Evolutionary conservation across 2,113 vertebrate species (phyloP).

Genomic region (Channa maculata): DNA sequence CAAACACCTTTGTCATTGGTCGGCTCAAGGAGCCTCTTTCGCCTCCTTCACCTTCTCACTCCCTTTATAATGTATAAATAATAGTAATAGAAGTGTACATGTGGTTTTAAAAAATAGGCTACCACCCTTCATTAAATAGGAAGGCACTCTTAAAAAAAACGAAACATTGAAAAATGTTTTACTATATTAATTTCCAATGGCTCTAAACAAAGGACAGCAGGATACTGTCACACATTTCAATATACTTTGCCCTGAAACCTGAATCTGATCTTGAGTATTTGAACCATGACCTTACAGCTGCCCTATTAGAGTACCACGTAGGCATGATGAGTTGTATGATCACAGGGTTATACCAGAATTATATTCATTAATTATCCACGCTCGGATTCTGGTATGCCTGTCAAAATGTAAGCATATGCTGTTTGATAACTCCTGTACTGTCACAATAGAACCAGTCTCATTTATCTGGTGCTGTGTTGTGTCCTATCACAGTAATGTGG

Average conservation of each 20-base stretch:
- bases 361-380: neutral
- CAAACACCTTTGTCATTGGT: slow-evolving; percentile 9
- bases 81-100: neutral
- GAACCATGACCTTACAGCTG: neutral
- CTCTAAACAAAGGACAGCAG: neutral
- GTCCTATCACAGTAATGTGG: neutral
- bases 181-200: neutral
- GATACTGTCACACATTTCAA: neutral
- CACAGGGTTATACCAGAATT: neutral
- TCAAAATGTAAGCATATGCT: neutral
- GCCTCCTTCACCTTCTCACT: neutral
- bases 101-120: neutral
- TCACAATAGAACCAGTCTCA: neutral
- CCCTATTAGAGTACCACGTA: neutral
- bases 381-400: neutral
- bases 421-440: neutral
- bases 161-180: neutral
- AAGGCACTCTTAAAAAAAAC: neutral
- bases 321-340: neutral
- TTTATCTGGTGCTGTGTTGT: neutral
- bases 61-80: neutral
- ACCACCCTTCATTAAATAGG: neutral
- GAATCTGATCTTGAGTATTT: neutral
- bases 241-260: neutral
- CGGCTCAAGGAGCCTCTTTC: slow-evolving; percentile 25